phyloP scores from a whole-genome alignment of 2,888 invertebrate species.

The Cataglyphis altisquamis region DNA sequence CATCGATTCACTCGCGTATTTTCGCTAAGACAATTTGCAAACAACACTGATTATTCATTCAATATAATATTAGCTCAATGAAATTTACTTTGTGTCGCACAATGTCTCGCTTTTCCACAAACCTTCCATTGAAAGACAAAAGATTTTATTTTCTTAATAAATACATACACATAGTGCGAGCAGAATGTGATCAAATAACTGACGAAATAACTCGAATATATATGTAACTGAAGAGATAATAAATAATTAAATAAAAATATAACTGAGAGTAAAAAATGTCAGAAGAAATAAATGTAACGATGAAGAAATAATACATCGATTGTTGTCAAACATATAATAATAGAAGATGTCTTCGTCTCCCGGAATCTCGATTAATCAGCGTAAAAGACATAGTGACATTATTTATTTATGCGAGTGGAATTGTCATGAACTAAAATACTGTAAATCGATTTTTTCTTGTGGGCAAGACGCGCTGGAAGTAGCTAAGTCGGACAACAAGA shows the following conservation, averaged over 20 bases:
- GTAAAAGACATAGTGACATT: conserved; percentile 19
- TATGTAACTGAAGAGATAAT: not conserved
- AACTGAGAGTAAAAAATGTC: not conserved
- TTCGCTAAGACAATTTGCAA: conserved; percentile 8
- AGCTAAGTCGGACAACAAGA: conserved; percentile 39
- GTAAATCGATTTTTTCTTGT: conserved; percentile 22
- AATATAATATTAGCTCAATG: conserved; percentile 19
- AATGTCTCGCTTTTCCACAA: not conserved
- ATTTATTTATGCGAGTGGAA: not conserved
- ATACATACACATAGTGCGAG: not conserved
- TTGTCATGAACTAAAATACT: conserved; percentile 17
- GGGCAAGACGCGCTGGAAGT: conserved; percentile 36
- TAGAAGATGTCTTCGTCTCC: not conserved
- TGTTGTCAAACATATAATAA: not conserved
- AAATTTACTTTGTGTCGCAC: conserved; percentile 9
- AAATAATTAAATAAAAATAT: not conserved
- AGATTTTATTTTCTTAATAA: not conserved
- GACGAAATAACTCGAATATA: not conserved
- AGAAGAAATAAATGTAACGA: not conserved
- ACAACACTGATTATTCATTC: not conserved
- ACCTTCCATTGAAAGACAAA: not conserved
- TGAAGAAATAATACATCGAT: conserved; percentile 5
- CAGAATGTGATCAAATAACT: conserved; percentile 19
- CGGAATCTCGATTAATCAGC: not conserved
- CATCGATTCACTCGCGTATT: not conserved